Evolutionary conservation across 1,140 invertebrate species (phyloP).

Genomic region (Himalopsyche phryganea): DNA sequence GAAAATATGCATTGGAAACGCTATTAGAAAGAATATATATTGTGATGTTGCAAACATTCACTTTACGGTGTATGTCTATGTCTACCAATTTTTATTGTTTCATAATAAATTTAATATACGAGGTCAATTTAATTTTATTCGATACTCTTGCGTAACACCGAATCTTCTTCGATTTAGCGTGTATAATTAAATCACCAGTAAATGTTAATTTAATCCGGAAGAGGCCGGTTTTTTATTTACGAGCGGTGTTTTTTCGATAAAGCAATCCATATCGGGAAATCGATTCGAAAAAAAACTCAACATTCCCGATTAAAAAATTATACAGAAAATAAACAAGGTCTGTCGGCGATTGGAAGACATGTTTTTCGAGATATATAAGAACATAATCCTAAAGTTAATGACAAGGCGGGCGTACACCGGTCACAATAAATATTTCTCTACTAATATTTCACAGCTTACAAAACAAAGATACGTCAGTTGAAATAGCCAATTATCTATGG

Average conservation of each 20-base stretch:
- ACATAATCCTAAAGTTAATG: constrained; percentile 32
- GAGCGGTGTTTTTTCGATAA: constrained; percentile 1
- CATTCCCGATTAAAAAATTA: neutral
- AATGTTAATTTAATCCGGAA: too few relatives aligned
- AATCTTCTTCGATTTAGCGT: too few relatives aligned
- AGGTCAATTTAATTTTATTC: too few relatives aligned
- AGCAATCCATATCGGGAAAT: constrained; percentile 9
- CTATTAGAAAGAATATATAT: too few relatives aligned
- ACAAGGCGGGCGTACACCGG: constrained; percentile 15
- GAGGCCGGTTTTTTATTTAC: neutral
- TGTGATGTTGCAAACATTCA: too few relatives aligned
- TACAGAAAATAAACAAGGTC: constrained; percentile 10
- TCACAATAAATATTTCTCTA: constrained; percentile 27
- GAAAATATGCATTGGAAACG: too few relatives aligned
- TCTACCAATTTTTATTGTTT: too few relatives aligned
- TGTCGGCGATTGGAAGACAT: constrained; percentile 1
- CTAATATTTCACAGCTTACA: constrained; percentile 23
- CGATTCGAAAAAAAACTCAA: neutral
- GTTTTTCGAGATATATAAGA: constrained; percentile 6
- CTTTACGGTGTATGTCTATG: too few relatives aligned
- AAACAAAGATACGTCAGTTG: constrained; percentile 17
- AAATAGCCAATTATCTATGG: constrained; percentile 29
- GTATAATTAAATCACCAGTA: too few relatives aligned
- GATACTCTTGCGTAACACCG: too few relatives aligned
- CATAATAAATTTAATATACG: neutral